Percentiles rank a stretch among this genome's conserved stretches.
Conservation (phyloP, 23 tunicate species). For the Phallusia fumigata region DNA sequence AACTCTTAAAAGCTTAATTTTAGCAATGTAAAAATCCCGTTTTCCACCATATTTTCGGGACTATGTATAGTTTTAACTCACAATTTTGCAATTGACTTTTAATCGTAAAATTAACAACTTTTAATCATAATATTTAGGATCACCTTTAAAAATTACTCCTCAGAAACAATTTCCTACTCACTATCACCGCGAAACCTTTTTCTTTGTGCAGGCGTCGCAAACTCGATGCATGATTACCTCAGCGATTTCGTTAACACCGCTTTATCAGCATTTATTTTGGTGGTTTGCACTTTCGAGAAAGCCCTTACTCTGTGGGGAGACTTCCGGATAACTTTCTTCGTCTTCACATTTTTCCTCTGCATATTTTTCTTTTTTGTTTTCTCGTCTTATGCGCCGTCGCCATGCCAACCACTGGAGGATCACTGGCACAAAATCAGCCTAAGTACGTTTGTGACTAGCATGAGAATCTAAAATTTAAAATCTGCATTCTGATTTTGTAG, state of each 20-base stretch:
- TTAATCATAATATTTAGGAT: too few relatives aligned
- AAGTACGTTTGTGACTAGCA: slow-evolving; percentile 16
- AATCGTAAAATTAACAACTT: too few relatives aligned
- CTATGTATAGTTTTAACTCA: too few relatives aligned
- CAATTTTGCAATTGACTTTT: too few relatives aligned
- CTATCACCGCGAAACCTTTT: neutral
- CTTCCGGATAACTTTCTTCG: slow-evolving; percentile 19
- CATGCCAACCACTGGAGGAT: slow-evolving; percentile 28
- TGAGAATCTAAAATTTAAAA: too few relatives aligned
- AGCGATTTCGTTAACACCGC: slow-evolving; percentile 45
- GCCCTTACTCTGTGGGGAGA: slow-evolving; percentile 31
- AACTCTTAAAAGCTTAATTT: too few relatives aligned
- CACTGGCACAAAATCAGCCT: slow-evolving; percentile 26
- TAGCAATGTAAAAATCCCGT: too few relatives aligned
- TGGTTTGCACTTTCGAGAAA: slow-evolving; percentile 41
- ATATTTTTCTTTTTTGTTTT: slow-evolving; percentile 26
- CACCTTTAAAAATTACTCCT: too few relatives aligned
- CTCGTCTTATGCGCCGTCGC: slow-evolving; percentile 35
- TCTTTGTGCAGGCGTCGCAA: neutral
- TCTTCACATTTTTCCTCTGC: slow-evolving; percentile 45
- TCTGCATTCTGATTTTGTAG: too few relatives aligned
- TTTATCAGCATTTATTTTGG: slow-evolving; percentile 41
- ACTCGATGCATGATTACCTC: neutral
- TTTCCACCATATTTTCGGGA: too few relatives aligned
- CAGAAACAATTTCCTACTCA: too few relatives aligned